Evolutionary conservation across 2,797 vertebrate genomes (phyloP).

Genomic region (Ctenopoma multispine): DNA sequence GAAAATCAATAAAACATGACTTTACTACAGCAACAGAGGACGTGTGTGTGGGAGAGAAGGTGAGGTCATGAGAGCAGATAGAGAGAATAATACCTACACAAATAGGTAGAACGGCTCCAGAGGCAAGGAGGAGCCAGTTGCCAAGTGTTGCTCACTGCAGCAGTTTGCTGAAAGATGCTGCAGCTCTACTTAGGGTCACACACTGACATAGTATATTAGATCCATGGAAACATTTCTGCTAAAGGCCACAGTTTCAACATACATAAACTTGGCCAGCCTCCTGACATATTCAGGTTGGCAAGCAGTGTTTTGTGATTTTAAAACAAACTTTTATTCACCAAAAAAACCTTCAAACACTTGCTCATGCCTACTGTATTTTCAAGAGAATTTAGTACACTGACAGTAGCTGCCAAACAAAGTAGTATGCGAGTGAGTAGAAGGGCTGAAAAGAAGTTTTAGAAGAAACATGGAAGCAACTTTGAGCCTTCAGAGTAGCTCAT

Average conservation of each 20-base stretch:
- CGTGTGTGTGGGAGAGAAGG: slow-evolving; percentile 6
- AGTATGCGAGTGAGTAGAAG: slow-evolving; percentile 17
- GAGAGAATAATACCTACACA: slow-evolving; percentile 35
- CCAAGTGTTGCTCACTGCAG: slow-evolving; percentile 47
- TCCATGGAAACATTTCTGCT: slow-evolving; percentile 5
- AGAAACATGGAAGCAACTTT: slow-evolving; percentile 19
- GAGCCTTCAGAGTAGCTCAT: slow-evolving; percentile 17
- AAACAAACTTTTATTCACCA: slow-evolving; percentile 2
- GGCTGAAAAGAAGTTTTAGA: slow-evolving; percentile 23
- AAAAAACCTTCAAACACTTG: slow-evolving; percentile 1
- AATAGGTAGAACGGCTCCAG: slow-evolving; percentile 35
- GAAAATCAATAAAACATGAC: slow-evolving; percentile 73
- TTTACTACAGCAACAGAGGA: slow-evolving; percentile 38
- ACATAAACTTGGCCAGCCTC: background rate
- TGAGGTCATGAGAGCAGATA: slow-evolving; percentile 22
- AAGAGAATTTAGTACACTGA: slow-evolving; percentile 16
- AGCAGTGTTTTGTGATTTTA: slow-evolving; percentile 8
- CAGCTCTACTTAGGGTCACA: slow-evolving; percentile 16
- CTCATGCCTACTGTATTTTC: background rate
- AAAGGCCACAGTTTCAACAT: slow-evolving; percentile 30
- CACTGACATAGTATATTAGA: slow-evolving; percentile 12
- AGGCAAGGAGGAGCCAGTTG: slow-evolving; percentile 43
- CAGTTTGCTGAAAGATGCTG: slow-evolving; percentile 52
- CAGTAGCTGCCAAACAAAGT: slow-evolving; percentile 5
- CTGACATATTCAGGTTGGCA: slow-evolving; percentile 8